These are phyloP conservation scores for Spea bombifrons DNA, from an alignment of 2,113 vertebrate species.

Conservation along the genomic window DNA sequence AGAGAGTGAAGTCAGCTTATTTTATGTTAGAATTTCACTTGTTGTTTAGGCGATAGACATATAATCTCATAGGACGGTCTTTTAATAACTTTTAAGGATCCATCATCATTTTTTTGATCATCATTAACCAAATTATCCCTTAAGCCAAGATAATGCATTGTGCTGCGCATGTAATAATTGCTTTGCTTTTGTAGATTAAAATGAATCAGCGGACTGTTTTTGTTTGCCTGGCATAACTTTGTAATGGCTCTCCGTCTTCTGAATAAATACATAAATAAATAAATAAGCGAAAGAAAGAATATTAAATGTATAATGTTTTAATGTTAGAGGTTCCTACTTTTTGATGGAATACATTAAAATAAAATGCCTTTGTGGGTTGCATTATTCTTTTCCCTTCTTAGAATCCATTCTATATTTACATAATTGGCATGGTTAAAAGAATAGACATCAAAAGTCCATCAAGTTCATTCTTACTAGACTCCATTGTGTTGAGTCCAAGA, in stretches of 20 bases:
- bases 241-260: background rate
- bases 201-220: slow-evolving; percentile 5
- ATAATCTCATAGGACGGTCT: background rate
- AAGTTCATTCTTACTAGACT: background rate
- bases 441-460: background rate
- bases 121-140: slow-evolving; percentile 4
- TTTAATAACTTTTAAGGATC: slow-evolving; percentile 24
- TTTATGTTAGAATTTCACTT: slow-evolving; percentile 44
- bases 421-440: slow-evolving; percentile 22
- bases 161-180: slow-evolving; percentile 12
- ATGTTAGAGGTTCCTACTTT: slow-evolving; percentile 1
- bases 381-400: slow-evolving; percentile 4
- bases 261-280: background rate
- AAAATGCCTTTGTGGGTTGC: slow-evolving; percentile 15
- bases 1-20: too few species aligned
- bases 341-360: slow-evolving; percentile 26
- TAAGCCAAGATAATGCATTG: slow-evolving; percentile 24
- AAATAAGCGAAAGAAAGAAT: slow-evolving; percentile 17
- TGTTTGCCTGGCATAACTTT: slow-evolving; percentile 16
- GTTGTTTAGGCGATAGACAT: slow-evolving; percentile 14
- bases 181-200: background rate
- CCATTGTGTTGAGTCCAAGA: background rate
- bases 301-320: slow-evolving; percentile 22
- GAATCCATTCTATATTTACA: slow-evolving; percentile 21
- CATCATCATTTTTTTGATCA: slow-evolving; percentile 10